phyloP scores from a whole-genome alignment of 2,113 vertebrate genomes.

The Ciconia maguari region DNA sequence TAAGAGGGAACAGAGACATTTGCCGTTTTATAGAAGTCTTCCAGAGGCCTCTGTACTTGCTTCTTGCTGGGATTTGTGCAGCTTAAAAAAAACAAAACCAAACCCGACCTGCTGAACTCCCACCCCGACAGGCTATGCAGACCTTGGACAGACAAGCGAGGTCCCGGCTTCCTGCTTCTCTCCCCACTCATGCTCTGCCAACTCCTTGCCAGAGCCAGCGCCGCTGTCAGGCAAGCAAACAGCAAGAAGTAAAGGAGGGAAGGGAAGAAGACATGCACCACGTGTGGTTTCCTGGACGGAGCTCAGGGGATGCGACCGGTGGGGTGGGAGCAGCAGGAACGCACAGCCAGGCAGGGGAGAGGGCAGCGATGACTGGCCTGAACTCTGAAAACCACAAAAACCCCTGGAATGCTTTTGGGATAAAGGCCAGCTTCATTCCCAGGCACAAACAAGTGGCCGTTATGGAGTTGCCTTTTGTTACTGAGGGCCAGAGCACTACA shows the following conservation, averaged over 20 bases:
- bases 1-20: not conserved
- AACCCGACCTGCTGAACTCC: not conserved
- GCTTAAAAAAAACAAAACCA: not conserved
- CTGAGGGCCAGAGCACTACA: not conserved
- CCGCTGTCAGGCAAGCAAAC: not conserved
- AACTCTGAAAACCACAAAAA: not conserved
- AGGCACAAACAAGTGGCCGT: not conserved
- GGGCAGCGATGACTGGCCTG: not conserved
- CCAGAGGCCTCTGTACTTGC: not conserved
- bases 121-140: not conserved
- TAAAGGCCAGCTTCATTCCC: not conserved
- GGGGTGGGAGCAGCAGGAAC: not conserved
- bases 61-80: not conserved
- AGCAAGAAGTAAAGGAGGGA: not conserved
- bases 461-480: not conserved
- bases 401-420: not conserved
- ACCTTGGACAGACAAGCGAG: not conserved
- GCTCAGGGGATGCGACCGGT: not conserved
- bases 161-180: accelerated
- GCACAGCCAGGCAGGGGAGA: not conserved
- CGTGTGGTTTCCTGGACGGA: not conserved
- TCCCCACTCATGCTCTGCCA: not conserved
- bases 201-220: not conserved
- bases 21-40: not conserved
- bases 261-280: not conserved